Percentiles rank a stretch among this genome's conserved stretches.
Evolutionary conservation across 2,113 vertebrate species (phyloP).

Genomic region (Corythaeola cristata): DNA sequence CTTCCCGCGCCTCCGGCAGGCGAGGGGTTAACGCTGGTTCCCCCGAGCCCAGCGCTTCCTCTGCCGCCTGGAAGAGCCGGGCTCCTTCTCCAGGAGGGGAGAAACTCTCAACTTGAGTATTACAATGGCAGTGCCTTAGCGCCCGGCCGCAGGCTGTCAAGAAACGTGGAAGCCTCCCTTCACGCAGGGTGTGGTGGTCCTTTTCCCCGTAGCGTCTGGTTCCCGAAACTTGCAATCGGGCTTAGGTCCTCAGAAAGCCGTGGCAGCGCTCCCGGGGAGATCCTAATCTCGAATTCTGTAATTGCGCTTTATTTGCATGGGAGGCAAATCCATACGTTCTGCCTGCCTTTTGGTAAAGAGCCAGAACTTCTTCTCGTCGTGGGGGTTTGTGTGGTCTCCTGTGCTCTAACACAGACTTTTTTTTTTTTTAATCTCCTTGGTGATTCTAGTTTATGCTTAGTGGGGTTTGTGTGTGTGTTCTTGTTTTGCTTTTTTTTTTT

Average conservation of each 20-base stretch:
- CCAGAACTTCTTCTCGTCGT: not conserved
- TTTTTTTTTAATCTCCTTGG: not conserved
- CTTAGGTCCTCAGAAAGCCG: not conserved
- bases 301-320: not conserved
- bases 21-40: slow-evolving; percentile 65
- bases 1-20: not conserved
- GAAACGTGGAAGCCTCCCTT: not conserved
- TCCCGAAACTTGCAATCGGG: not conserved
- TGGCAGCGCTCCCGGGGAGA: not conserved
- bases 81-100: not conserved
- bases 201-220: not conserved
- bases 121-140: not conserved
- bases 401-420: not conserved
- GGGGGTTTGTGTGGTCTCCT: not conserved
- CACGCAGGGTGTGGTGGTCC: not conserved
- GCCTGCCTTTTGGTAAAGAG: not conserved
- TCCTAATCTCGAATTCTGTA: not conserved
- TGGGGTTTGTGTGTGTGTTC: not conserved
- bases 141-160: not conserved
- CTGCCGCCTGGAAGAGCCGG: slow-evolving; percentile 13
- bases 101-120: not conserved
- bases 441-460: not conserved
- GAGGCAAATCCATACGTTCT: not conserved
- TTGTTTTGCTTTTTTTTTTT: not conserved
- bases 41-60: slow-evolving; percentile 45